phyloP scores from a whole-genome alignment of 2,888 invertebrate genomes.

The Theretra japonica region DNA sequence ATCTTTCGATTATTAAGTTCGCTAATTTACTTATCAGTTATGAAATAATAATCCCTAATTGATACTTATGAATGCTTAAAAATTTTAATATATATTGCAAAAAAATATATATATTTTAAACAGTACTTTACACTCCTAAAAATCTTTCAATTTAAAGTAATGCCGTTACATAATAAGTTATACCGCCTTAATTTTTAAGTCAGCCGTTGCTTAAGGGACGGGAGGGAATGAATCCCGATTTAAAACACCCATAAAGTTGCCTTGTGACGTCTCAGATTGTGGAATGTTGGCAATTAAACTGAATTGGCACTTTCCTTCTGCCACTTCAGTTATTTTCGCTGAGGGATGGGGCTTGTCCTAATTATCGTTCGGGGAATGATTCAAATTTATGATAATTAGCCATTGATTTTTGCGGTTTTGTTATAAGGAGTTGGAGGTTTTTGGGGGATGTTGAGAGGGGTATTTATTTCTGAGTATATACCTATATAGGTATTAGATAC shows the following conservation, averaged over 20 bases:
- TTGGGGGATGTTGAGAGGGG: no score
- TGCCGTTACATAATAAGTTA: neutral
- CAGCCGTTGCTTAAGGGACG: neutral
- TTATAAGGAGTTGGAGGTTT: no score
- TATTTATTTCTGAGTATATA: no score
- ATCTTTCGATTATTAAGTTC: no score
- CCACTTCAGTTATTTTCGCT: constrained; percentile 7
- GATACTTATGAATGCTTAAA: no score
- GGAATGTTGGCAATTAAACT: constrained; percentile 32
- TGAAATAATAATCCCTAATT: no score
- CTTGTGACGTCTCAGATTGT: constrained; percentile 26
- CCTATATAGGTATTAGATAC: no score
- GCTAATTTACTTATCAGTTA: no score
- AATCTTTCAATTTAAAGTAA: neutral
- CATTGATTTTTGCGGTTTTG: neutral
- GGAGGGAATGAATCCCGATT: constrained; percentile 3
- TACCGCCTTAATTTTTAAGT: neutral
- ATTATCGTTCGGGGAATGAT: neutral
- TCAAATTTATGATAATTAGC: constrained; percentile 15
- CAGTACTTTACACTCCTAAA: no score
- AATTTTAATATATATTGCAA: no score
- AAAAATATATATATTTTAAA: no score
- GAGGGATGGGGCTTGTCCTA: constrained; percentile 12
- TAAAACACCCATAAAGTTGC: constrained; percentile 2
- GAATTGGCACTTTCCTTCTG: constrained; percentile 20